phyloP scores from a whole-genome alignment of 2,797 vertebrate genomes.

The Nyctalus aviator region DNA sequence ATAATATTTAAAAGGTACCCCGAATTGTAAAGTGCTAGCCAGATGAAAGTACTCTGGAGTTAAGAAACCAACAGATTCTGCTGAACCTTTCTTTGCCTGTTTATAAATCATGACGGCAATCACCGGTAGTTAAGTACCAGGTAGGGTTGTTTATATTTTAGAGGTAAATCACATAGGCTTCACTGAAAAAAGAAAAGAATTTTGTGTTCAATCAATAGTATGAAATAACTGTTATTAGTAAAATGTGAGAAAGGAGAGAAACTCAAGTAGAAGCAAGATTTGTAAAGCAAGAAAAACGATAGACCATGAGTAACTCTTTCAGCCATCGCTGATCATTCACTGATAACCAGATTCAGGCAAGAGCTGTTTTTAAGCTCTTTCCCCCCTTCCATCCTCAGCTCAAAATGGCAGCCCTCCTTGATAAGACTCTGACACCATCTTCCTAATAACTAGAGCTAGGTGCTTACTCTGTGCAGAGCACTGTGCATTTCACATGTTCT shows the following conservation, averaged over 20 bases:
- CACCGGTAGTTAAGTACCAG: neutral
- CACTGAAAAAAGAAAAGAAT: neutral
- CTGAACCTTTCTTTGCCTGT: neutral
- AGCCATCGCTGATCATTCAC: neutral
- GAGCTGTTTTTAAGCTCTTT: neutral
- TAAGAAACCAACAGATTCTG: neutral
- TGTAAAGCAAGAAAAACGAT: conserved; percentile 32
- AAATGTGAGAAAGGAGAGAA: conserved; percentile 36
- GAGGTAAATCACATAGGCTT: neutral
- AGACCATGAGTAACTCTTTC: neutral
- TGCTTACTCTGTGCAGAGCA: neutral
- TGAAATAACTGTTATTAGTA: conserved; percentile 11
- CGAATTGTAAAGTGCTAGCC: conserved; percentile 30
- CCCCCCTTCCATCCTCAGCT: neutral
- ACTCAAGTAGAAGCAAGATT: conserved; percentile 40
- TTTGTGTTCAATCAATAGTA: neutral
- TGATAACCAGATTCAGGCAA: conserved; percentile 15
- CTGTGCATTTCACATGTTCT: neutral
- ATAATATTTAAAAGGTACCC: conserved; percentile 24
- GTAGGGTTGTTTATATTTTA: conserved; percentile 8
- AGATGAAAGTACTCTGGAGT: neutral
- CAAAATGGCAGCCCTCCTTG: neutral
- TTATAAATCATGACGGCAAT: neutral
- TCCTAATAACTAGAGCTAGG: neutral
- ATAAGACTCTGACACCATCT: neutral